Evolutionary conservation across 2,113 vertebrate species (phyloP).

Genomic region (Tricholaema leucomelas): DNA sequence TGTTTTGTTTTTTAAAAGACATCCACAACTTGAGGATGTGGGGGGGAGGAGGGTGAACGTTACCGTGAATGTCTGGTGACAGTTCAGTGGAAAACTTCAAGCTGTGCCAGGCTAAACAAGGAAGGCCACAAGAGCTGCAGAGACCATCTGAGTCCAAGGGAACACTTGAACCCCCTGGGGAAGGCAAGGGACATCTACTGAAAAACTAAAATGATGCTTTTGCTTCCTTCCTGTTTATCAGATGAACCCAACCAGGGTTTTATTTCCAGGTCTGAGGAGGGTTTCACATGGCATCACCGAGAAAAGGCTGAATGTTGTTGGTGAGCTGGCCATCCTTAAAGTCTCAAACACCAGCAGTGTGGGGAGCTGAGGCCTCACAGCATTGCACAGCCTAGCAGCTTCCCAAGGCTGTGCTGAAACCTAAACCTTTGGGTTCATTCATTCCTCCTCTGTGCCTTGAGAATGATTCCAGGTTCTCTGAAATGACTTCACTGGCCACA

Average conservation of each 20-base stretch:
- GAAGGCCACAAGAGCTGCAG: not conserved
- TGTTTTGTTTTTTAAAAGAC: conserved; percentile 27
- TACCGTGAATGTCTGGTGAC: not conserved
- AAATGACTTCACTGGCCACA: not conserved
- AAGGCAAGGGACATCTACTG: not conserved
- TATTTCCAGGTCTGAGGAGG: not conserved
- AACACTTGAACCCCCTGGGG: not conserved
- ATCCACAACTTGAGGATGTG: not conserved
- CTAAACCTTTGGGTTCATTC: not conserved
- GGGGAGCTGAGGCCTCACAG: accelerated
- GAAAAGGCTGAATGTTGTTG: not conserved
- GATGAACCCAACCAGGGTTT: not conserved
- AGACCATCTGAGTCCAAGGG: not conserved
- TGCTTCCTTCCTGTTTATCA: not conserved
- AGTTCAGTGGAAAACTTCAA: not conserved
- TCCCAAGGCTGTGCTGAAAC: not conserved
- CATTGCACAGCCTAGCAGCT: accelerated
- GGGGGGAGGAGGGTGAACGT: not conserved
- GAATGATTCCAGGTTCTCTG: not conserved
- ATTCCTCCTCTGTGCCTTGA: not conserved
- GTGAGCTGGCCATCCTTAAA: not conserved
- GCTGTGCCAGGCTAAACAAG: conserved; percentile 27
- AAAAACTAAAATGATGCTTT: not conserved
- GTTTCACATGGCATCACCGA: not conserved
- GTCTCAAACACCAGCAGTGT: accelerated